Evolutionary conservation across 1,140 invertebrate species (phyloP).

Genomic region (Rhagoletis pomonella): DNA sequence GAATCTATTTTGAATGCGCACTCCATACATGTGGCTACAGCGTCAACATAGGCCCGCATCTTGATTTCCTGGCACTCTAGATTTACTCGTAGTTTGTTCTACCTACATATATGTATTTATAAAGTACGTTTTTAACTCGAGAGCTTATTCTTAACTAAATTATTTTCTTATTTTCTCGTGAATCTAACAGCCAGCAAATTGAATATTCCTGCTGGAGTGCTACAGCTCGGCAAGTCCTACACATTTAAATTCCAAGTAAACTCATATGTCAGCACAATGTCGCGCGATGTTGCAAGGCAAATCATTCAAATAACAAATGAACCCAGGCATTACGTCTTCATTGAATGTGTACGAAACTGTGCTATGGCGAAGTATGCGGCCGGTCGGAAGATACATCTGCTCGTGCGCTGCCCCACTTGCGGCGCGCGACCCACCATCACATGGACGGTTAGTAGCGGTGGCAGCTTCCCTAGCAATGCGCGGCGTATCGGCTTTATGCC

Average conservation of each 20-base stretch:
- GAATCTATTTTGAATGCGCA: too few species aligned
- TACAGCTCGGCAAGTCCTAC: background rate
- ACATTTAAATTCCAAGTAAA: slow-evolving; percentile 13
- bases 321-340: slow-evolving; percentile 12
- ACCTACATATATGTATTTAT: too few species aligned
- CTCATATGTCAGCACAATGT: slow-evolving; percentile 46
- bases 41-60: too few species aligned
- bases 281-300: slow-evolving; percentile 5
- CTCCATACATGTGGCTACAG: too few species aligned
- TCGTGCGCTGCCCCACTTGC: background rate
- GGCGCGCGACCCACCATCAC: background rate
- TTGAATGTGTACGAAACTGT: slow-evolving; percentile 56
- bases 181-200: background rate
- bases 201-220: background rate
- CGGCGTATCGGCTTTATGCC: background rate
- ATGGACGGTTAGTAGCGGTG: background rate
- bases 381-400: background rate
- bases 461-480: background rate
- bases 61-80: too few species aligned
- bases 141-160: too few species aligned
- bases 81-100: too few species aligned
- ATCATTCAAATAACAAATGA: slow-evolving; percentile 19
- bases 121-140: too few species aligned
- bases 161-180: background rate
- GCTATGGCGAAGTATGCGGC: background rate